Conservation (phyloP, 2,888 invertebrate genomes). For the Mamestra brassicae region DNA sequence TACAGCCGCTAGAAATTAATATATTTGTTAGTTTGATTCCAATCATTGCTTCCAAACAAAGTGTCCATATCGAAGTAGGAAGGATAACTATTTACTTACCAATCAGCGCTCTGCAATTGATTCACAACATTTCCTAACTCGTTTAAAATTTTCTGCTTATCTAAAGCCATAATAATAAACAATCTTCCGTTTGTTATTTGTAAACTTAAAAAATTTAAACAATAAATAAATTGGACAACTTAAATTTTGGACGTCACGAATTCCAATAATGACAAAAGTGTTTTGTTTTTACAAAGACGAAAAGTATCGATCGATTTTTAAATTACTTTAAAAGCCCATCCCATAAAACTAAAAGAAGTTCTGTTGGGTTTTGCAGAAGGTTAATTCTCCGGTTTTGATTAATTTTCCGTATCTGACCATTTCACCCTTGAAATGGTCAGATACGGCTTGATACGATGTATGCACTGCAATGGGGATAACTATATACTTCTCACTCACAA, state of each 20-base stretch:
- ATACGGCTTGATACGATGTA: too few species aligned
- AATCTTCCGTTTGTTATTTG: constrained; percentile 36
- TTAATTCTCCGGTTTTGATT: neutral
- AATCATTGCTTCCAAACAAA: neutral
- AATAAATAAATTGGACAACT: constrained; percentile 48
- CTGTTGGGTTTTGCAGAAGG: neutral
- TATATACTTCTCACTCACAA: too few species aligned
- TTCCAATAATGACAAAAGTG: constrained; percentile 44
- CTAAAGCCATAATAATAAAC: constrained; percentile 78
- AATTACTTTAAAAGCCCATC: constrained; percentile 20
- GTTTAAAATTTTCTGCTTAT: constrained; percentile 84
- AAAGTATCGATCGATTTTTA: constrained; percentile 43
- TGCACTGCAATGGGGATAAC: too few species aligned
- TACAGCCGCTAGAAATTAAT: constrained; percentile 81
- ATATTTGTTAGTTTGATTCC: neutral
- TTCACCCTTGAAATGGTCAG: too few species aligned
- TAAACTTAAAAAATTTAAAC: constrained; percentile 53
- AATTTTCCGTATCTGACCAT: too few species aligned
- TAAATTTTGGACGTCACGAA: constrained; percentile 67
- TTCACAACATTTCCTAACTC: constrained; percentile 88
- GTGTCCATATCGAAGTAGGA: neutral
- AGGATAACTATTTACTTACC: constrained; percentile 73
- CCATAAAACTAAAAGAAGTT: constrained; percentile 1
- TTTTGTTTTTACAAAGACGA: constrained; percentile 63
- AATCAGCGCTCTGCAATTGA: constrained; percentile 86